These are phyloP conservation scores for Tetranychus truncatus DNA, from an alignment of 2,888 invertebrate species.

Conservation along the genomic window DNA sequence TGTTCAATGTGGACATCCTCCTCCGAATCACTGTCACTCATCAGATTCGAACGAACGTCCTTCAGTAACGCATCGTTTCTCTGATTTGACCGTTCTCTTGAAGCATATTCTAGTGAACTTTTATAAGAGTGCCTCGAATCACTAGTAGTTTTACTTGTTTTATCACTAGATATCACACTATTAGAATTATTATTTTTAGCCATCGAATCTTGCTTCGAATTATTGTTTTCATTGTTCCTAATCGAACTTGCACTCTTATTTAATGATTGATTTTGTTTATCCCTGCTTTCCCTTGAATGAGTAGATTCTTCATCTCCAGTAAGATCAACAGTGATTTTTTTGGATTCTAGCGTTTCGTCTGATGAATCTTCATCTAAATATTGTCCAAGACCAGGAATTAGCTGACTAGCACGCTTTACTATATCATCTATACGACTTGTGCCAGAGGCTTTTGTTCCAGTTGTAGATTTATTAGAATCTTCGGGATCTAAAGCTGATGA, in stretches of 20 bases:
- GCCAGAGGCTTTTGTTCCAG: neutral
- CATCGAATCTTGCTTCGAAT: too few species aligned
- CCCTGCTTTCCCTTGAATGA: neutral
- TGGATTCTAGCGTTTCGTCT: neutral
- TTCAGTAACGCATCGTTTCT: neutral
- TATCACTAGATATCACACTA: too few species aligned
- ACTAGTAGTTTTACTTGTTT: too few species aligned
- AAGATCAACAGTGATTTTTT: neutral
- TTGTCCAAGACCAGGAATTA: neutral
- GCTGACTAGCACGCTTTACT: neutral
- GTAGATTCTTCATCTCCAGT: neutral
- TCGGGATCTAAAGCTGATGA: neutral
- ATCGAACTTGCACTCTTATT: neutral
- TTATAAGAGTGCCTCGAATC: too few species aligned
- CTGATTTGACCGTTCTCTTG: neutral
- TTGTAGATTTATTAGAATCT: neutral
- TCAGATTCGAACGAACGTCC: neutral
- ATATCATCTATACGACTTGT: neutral
- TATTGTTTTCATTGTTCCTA: neutral
- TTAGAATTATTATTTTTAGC: too few species aligned
- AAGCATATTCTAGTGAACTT: neutral
- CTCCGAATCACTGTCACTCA: conserved; percentile 16
- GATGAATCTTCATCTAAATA: neutral
- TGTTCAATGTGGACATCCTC: neutral
- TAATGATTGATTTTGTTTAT: neutral